phyloP scores from a whole-genome alignment of 92 coral and sea anemone genomes.

The Galaxea fascicularis region DNA sequence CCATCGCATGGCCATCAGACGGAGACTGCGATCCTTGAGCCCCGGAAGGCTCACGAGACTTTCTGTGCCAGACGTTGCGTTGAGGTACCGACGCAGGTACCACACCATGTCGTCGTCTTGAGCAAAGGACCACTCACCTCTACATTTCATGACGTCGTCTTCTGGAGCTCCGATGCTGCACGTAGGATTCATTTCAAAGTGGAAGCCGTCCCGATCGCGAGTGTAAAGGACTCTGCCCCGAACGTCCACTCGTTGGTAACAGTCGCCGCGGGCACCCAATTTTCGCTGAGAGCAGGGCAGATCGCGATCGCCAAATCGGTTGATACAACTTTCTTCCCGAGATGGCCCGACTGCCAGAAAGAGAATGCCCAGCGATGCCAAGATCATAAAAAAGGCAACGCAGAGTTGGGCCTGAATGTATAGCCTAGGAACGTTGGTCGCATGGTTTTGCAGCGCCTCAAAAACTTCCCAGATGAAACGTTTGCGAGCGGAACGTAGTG shows the following conservation, averaged over 20 bases:
- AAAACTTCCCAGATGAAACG: slow-evolving; percentile 8
- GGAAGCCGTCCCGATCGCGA: slow-evolving; percentile 2
- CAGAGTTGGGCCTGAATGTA: slow-evolving; percentile 10
- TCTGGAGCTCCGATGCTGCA: neutral
- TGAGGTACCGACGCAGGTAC: slow-evolving; percentile 1
- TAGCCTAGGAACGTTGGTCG: slow-evolving; percentile 25
- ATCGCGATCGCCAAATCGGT: slow-evolving; percentile 12
- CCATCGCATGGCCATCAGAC: slow-evolving; percentile 8
- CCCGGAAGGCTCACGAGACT: slow-evolving; percentile 19
- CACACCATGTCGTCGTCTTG: neutral
- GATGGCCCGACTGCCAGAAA: neutral
- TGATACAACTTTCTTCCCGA: neutral
- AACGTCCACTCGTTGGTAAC: slow-evolving; percentile 5
- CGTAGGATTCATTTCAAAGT: slow-evolving; percentile 9
- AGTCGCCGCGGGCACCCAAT: neutral
- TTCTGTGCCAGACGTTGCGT: neutral
- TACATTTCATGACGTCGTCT: slow-evolving; percentile 20
- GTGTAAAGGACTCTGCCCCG: neutral
- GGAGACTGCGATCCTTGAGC: neutral
- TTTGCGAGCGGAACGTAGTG: slow-evolving; percentile 13
- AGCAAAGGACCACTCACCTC: slow-evolving; percentile 15
- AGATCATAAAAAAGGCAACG: slow-evolving; percentile 12
- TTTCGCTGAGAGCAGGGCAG: neutral
- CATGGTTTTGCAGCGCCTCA: slow-evolving; percentile 9
- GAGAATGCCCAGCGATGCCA: neutral